Evolutionary conservation across 2,113 vertebrate species (phyloP).

Genomic region (Pica pica): DNA sequence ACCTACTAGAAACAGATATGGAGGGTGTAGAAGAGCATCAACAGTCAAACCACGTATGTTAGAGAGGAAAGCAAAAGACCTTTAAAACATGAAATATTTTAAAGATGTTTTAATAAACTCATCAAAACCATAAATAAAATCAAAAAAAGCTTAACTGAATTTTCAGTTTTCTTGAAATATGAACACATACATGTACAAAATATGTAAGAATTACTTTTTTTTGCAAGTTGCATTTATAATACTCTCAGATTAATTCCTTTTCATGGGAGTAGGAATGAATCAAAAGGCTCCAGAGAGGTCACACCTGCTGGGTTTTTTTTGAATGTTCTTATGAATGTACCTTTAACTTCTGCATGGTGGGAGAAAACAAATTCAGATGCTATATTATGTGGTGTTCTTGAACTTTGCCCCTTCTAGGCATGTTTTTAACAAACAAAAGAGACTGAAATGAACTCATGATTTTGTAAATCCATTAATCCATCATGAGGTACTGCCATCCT

Average conservation of each 20-base stretch:
- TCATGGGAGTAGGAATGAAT: neutral
- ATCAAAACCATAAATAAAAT: neutral
- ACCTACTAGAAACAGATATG: neutral
- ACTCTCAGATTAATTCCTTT: neutral
- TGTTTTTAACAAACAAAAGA: neutral
- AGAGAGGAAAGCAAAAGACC: neutral
- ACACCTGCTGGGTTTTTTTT: neutral
- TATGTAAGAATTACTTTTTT: neutral
- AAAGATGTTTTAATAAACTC: neutral
- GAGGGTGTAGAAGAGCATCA: neutral
- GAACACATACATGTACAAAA: neutral
- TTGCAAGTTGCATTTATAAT: neutral
- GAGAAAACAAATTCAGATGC: neutral
- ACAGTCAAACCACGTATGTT: neutral
- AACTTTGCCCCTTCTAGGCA: neutral
- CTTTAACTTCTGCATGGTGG: neutral
- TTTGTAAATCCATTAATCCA: neutral
- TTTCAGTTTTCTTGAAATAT: neutral
- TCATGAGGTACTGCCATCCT: neutral
- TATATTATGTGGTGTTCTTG: neutral
- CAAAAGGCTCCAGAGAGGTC: neutral
- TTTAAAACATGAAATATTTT: neutral
- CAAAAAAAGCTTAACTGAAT: neutral
- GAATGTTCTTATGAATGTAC: neutral
- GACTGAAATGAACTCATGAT: neutral